Conservation (phyloP, 37 sponge, comb jelly and placozoan genomes). For the Cliona cf. orientalis region DNA sequence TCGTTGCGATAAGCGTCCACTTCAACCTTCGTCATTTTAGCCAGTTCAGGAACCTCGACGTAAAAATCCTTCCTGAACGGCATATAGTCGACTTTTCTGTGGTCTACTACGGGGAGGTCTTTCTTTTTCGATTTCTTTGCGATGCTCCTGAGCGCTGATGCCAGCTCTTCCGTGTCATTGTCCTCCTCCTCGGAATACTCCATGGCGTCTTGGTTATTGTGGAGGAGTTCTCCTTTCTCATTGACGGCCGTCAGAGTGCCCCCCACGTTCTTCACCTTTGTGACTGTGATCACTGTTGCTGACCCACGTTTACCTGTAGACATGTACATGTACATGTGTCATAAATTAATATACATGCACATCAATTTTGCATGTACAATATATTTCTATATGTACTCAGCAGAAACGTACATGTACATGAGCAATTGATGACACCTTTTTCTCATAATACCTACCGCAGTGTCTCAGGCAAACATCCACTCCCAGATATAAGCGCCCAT, state of each 20-base stretch:
- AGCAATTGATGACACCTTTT: not conserved
- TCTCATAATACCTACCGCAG: no score
- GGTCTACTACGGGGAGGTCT: conserved; percentile 90
- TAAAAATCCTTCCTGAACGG: conserved; percentile 94
- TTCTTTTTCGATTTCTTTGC: conserved; percentile 82
- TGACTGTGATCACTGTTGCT: conserved; percentile 41
- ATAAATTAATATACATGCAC: not conserved
- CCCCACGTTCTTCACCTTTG: conserved; percentile 41
- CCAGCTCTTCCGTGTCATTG: conserved; percentile 68
- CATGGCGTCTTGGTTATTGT: conserved; percentile 89
- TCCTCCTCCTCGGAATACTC: conserved; percentile 93
- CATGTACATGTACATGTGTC: not conserved
- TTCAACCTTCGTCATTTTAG: conserved; percentile 90
- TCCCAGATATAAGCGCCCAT: no score
- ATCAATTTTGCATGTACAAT: not conserved
- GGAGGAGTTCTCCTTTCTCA: conserved; percentile 90
- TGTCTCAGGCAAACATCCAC: no score
- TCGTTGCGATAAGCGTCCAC: conserved; percentile 67
- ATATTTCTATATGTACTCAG: no score
- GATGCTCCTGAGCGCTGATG: conserved; percentile 65
- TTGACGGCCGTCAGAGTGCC: conserved; percentile 20
- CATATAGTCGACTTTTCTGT: conserved; percentile 77
- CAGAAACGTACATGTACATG: not conserved
- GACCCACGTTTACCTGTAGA: not conserved
- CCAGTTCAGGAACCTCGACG: conserved; percentile 96